These are phyloP conservation scores for Ommatoiulus sabulosus DNA, from an alignment of 2,888 invertebrate species.

Conservation along the genomic window DNA sequence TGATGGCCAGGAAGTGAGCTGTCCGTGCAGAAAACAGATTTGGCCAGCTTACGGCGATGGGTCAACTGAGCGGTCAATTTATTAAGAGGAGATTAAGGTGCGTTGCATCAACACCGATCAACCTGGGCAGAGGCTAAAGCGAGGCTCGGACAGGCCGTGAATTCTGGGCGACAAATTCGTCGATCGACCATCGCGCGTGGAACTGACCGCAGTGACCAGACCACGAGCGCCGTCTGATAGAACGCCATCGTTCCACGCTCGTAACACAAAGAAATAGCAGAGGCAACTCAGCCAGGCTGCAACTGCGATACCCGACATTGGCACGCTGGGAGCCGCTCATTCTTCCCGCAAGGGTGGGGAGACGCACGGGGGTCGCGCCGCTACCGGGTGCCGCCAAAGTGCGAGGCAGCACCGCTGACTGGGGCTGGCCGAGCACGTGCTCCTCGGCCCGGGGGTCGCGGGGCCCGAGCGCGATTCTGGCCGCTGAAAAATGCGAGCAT, in stretches of 20 bases:
- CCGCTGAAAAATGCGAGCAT: background rate
- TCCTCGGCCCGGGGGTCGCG: background rate
- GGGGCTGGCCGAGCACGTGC: background rate
- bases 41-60: too few relatives aligned
- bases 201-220: too few relatives aligned
- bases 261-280: slow-evolving; percentile 16
- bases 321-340: background rate
- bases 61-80: too few relatives aligned
- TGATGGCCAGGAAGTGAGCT: too few relatives aligned
- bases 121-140: too few relatives aligned
- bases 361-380: background rate
- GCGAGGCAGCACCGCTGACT: background rate
- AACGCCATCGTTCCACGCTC: background rate
- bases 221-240: background rate
- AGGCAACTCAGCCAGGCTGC: background rate
- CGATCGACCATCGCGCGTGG: too few relatives aligned
- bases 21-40: too few relatives aligned
- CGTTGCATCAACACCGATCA: too few relatives aligned
- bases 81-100: too few relatives aligned
- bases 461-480: background rate
- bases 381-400: background rate
- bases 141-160: too few relatives aligned
- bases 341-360: background rate
- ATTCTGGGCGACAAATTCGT: too few relatives aligned
- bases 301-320: background rate